A percentile compares a stretch with the other conserved stretches of the same genome.
phyloP scores from a whole-genome alignment of 53 echinoderm and acorn worm genomes.

The Crossaster papposus region DNA sequence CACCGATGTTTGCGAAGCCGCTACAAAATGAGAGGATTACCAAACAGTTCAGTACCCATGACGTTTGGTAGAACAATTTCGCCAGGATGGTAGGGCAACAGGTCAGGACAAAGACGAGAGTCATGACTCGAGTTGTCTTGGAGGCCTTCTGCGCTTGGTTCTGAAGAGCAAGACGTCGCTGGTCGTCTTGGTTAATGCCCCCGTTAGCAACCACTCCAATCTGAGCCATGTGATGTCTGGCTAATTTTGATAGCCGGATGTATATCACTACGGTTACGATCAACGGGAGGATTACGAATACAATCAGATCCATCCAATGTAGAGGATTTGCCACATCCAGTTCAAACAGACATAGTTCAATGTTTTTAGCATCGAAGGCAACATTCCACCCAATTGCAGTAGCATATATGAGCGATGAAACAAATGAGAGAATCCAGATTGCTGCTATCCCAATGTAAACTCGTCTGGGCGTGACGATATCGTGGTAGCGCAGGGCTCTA shows the following conservation, averaged over 20 bases:
- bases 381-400: not conserved
- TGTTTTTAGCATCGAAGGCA: not conserved
- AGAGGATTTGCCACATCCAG: not conserved
- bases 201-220: conserved; percentile 17
- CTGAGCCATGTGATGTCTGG: conserved; percentile 44
- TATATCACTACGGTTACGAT: conserved; percentile 34
- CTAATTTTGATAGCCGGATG: conserved; percentile 35
- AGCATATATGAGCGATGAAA: not conserved
- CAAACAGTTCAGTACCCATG: not conserved
- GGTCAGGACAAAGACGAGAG: conserved; percentile 45
- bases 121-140: conserved; percentile 43
- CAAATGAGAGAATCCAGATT: conserved; percentile 7
- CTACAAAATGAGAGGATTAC: conserved; percentile 33
- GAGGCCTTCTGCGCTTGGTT: conserved; percentile 31
- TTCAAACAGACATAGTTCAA: conserved; percentile 27
- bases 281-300: not conserved
- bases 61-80: too few relatives aligned
- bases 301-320: conserved; percentile 16
- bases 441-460: not conserved
- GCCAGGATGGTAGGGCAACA: conserved; percentile 14
- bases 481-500: conserved; percentile 31
- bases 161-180: conserved; percentile 1
- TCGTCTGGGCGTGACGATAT: conserved; percentile 12
- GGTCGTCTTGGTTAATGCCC: not conserved
- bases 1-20: conserved; percentile 40